Evolutionary conservation across 2,888 invertebrate species (phyloP), one percentile per base, ranked within the genome.

Genomic region (Sinhomidia bicolor): DNA sequence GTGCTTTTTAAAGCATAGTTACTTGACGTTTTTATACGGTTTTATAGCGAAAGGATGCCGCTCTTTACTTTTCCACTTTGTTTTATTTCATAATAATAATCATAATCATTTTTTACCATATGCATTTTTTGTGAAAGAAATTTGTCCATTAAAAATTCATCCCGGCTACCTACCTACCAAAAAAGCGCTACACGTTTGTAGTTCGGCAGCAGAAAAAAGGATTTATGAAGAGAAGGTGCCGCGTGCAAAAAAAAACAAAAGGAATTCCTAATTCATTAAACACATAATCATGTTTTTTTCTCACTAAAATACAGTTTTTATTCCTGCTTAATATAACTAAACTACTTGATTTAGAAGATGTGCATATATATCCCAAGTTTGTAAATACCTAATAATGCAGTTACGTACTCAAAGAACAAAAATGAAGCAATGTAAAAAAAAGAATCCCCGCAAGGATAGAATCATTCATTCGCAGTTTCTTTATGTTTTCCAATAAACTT

Each of bases 261-360:
- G 9, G 74, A 74, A 84, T 84, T 76, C 60, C 60, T 84, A 84
- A 84, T 74, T 84, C 74, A 74, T 74, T 84, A 84, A 84, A 84
- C 41, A 57, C 74, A 60, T 74, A 23, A 84, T 74, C 74, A 84
- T 44, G 23, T 41, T 44, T 71, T 17, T 44, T 12, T 14, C 62
- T 14, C 2, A 71, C 26, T 71, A 71, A 44, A 44, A 26, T 23
- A 12, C n/a, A 23, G 10, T 71, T 20, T 44, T 71, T 41, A 36
- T 23, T 20, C 9, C 12, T 23, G 4, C 29, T 1, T 4, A 62
- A 4, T n/a, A 62, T 26, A 12, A 62, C 0, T 17, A 17, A 68
- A 68, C n/a, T 17, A 68, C 36, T 68, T 68, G 36, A 68, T 68
- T 68, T 36, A 68, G 36, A 17, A 62, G 29, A n/a, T n/a, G n/a